Evolutionary conservation across 2,113 vertebrate genomes (phyloP).

Genomic region (Abramis brama): DNA sequence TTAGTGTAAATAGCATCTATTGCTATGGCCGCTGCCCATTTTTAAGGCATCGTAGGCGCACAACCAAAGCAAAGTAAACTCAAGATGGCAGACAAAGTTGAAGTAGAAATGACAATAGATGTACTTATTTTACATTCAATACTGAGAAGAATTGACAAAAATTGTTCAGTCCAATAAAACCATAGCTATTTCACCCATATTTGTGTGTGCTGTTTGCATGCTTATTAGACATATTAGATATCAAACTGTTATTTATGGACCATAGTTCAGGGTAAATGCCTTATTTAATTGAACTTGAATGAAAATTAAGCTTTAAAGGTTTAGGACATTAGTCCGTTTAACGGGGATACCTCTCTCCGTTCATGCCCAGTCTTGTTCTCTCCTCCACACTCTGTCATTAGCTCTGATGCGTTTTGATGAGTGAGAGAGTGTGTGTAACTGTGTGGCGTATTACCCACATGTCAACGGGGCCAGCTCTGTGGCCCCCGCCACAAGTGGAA

Average conservation of each 20-base stretch:
- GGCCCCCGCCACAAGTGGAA: constrained; percentile 63
- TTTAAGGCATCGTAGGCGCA: not conserved
- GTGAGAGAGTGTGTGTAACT: constrained; percentile 38
- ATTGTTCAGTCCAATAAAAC: not conserved
- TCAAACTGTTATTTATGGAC: not conserved
- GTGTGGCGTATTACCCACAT: constrained; percentile 55
- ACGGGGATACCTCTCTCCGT: not conserved
- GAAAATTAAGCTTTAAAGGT: not conserved
- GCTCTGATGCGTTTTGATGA: constrained; percentile 10
- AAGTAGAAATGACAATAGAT: not conserved
- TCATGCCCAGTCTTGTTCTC: constrained; percentile 29
- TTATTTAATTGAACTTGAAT: not conserved
- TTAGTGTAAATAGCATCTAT: too few species aligned
- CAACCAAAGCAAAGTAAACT: not conserved
- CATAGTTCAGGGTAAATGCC: not conserved
- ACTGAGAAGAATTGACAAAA: not conserved
- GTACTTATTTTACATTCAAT: not conserved
- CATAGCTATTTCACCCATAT: too few species aligned
- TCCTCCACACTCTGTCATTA: constrained; percentile 30
- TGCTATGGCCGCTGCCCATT: too few species aligned
- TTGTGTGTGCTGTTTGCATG: not conserved
- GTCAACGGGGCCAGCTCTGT: constrained; percentile 59
- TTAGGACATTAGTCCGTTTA: too few species aligned
- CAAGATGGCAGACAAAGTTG: not conserved
- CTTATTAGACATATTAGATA: not conserved